A percentile compares a stretch with the other conserved stretches of the same genome.
Evolutionary conservation across 2,888 invertebrate species (phyloP).

Genomic region (Marronus borbonicus): DNA sequence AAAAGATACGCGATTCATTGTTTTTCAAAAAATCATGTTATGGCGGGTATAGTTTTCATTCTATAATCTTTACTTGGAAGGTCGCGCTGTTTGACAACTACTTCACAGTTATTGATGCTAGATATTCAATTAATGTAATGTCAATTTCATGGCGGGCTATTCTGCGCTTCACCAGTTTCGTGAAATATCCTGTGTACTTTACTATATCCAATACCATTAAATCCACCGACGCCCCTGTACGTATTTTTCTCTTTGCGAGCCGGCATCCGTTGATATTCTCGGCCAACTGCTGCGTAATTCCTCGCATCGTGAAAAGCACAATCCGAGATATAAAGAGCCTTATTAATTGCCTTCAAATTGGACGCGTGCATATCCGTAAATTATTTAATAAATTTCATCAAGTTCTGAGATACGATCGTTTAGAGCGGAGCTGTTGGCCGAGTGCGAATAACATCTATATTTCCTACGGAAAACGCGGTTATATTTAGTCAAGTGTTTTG

Average conservation of each 20-base stretch:
- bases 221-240: neutral
- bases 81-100: too few relatives aligned
- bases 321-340: neutral
- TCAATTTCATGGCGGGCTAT: too few relatives aligned
- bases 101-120: too few relatives aligned
- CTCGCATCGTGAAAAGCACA: constrained; percentile 19
- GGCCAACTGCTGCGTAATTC: neutral
- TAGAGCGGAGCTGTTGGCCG: neutral
- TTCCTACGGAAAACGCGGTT: neutral
- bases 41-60: too few relatives aligned
- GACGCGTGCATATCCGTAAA: constrained; percentile 19
- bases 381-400: constrained; percentile 41
- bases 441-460: constrained; percentile 6
- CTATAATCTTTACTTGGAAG: too few relatives aligned
- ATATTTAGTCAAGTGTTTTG: constrained; percentile 31
- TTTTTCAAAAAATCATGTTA: too few relatives aligned
- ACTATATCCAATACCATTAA: too few relatives aligned
- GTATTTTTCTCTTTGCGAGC: neutral
- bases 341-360: constrained; percentile 33
- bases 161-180: too few relatives aligned
- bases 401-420: constrained; percentile 25
- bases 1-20: too few relatives aligned
- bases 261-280: constrained; percentile 12
- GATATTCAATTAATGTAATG: too few relatives aligned
- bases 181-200: too few relatives aligned